Percentiles rank a stretch among this genome's conserved stretches.
These are phyloP conservation scores for Xanthia togata DNA, from an alignment of 2,888 invertebrate genomes.

Conservation along the genomic window DNA sequence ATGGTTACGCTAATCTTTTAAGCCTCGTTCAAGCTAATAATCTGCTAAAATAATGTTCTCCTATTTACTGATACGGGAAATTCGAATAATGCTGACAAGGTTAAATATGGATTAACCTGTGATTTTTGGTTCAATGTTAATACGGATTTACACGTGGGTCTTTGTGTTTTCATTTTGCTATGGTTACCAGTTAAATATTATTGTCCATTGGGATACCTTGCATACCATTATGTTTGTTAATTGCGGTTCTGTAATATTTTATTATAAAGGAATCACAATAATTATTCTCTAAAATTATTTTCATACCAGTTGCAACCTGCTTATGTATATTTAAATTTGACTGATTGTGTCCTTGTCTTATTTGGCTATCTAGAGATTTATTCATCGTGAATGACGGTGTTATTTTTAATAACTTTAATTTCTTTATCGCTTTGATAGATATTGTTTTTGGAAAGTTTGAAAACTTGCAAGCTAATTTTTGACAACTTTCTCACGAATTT, in stretches of 20 bases:
- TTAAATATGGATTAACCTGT: slow-evolving; percentile 8
- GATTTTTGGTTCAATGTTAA: slow-evolving; percentile 5
- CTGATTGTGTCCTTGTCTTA: neutral
- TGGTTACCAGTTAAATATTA: neutral
- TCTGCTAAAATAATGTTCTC: slow-evolving; percentile 39
- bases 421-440: neutral
- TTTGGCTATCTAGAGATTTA: neutral
- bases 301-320: too few relatives aligned
- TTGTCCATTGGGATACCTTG: neutral
- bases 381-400: neutral
- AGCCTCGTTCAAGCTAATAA: slow-evolving; percentile 44
- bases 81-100: slow-evolving; percentile 9
- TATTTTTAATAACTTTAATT: neutral
- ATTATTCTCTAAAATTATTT: too few relatives aligned
- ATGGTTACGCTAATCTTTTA: slow-evolving; percentile 44
- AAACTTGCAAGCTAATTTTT: neutral
- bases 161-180: slow-evolving; percentile 5
- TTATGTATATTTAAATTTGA: too few relatives aligned
- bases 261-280: neutral
- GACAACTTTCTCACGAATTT: neutral
- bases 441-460: neutral
- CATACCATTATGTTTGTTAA: neutral
- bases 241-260: too few relatives aligned
- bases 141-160: neutral
- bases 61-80: slow-evolving; percentile 23